Conservation (phyloP, 2,113 vertebrate genomes). For the Chrysemys picta region DNA sequence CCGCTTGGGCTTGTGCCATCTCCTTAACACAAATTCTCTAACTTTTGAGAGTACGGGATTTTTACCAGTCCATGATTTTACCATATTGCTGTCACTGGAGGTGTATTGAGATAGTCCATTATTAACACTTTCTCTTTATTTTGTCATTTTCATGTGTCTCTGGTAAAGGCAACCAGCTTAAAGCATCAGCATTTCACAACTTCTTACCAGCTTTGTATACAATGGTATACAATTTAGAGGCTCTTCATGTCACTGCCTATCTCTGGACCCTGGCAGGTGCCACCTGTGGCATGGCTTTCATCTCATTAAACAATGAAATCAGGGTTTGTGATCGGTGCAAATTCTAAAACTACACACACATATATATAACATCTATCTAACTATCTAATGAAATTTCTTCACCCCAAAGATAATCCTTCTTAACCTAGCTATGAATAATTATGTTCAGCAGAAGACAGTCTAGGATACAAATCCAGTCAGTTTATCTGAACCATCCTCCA, state of each 20-base stretch:
- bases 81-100: too few species aligned
- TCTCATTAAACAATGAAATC: background rate
- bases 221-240: background rate
- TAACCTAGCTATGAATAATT: background rate
- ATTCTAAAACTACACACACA: constrained; percentile 8
- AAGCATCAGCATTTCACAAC: background rate
- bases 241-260: background rate
- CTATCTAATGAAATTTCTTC: background rate
- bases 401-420: background rate
- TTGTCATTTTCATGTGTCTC: background rate
- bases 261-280: background rate
- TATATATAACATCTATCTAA: background rate
- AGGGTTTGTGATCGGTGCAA: constrained; percentile 11
- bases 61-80: too few species aligned
- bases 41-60: too few species aligned
- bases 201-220: background rate
- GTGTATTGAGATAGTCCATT: background rate
- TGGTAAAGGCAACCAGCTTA: background rate
- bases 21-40: too few species aligned
- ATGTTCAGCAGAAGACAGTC: too few species aligned
- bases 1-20: too few species aligned
- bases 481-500: too few species aligned
- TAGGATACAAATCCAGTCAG: too few species aligned
- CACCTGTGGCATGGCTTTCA: background rate
- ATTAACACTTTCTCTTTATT: background rate